Conservation (phyloP, 2,888 invertebrate species). For the Drosophila nr. perissopoda region DNA sequence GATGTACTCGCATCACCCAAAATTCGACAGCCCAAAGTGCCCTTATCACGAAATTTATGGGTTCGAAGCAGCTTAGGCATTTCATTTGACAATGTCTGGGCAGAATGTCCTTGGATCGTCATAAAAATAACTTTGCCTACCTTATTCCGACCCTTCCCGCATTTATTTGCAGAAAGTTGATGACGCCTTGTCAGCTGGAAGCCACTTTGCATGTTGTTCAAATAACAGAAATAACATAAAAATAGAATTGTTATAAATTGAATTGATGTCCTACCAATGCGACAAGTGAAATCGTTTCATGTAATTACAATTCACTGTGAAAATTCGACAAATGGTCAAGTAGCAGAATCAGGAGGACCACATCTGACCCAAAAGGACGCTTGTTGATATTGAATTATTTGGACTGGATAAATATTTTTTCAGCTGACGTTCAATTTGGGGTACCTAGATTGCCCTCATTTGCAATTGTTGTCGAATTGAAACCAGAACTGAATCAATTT, state of each 20-base stretch:
- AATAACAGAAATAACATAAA: slow-evolving; percentile 26
- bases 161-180: slow-evolving; percentile 32
- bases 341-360: background rate
- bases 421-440: slow-evolving; percentile 49
- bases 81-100: slow-evolving; percentile 38
- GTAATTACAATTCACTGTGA: slow-evolving; percentile 51
- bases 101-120: slow-evolving; percentile 41
- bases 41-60: slow-evolving; percentile 50
- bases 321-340: slow-evolving; percentile 44
- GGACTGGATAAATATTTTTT: slow-evolving; percentile 68
- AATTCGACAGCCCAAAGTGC: slow-evolving; percentile 25
- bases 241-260: slow-evolving; percentile 51
- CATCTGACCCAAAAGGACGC: slow-evolving; percentile 1
- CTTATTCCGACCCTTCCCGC: slow-evolving; percentile 2
- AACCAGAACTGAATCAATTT: slow-evolving; percentile 28
- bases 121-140: slow-evolving; percentile 47
- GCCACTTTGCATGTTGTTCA: slow-evolving; percentile 48
- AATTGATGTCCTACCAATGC: slow-evolving; percentile 31
- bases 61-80: slow-evolving; percentile 24
- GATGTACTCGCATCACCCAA: slow-evolving; percentile 30
- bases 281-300: slow-evolving; percentile 55
- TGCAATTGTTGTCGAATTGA: slow-evolving; percentile 17
- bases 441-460: slow-evolving; percentile 13
- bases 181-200: slow-evolving; percentile 32
- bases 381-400: slow-evolving; percentile 44